Percentiles rank a stretch among this genome's conserved stretches.
Conservation (phyloP, 2,888 invertebrate genomes). For the Drosophila greeni region DNA sequence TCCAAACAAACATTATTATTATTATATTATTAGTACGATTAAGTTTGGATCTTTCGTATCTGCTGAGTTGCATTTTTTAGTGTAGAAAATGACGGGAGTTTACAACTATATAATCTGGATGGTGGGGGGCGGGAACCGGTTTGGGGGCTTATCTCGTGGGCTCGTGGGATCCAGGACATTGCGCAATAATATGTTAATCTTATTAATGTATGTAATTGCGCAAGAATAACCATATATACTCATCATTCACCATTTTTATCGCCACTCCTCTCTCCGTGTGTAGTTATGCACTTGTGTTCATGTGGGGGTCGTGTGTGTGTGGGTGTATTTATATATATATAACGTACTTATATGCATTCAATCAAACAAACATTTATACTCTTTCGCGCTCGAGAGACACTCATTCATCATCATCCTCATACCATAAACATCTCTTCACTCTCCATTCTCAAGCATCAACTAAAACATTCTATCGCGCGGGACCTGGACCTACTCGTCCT, state of each 20-base stretch:
- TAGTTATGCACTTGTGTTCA: constrained; percentile 34
- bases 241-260: constrained; percentile 51
- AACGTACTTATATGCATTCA: constrained; percentile 72
- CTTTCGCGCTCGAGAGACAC: constrained; percentile 65
- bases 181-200: constrained; percentile 70
- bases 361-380: constrained; percentile 73
- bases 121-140: constrained; percentile 15
- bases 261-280: constrained; percentile 41
- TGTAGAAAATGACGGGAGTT: constrained; percentile 52
- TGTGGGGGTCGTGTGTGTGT: constrained; percentile 44
- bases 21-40: constrained; percentile 63
- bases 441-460: constrained; percentile 59
- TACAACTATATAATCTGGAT: constrained; percentile 58
- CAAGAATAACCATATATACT: constrained; percentile 43
- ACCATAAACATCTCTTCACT: constrained; percentile 35
- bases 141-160: background rate
- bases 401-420: constrained; percentile 60
- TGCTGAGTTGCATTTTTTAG: constrained; percentile 37
- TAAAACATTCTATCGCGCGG: constrained; percentile 38
- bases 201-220: constrained; percentile 68
- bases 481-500: constrained; percentile 83
- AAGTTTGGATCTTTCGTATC: constrained; percentile 53
- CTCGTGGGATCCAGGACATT: constrained; percentile 36
- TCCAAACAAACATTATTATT: constrained; percentile 66
- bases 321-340: constrained; percentile 65